Percentiles rank a stretch among this genome's conserved stretches.
These are phyloP conservation scores for Scolopax rusticola DNA, from an alignment of 2,797 vertebrate genomes.

Conservation along the genomic window DNA sequence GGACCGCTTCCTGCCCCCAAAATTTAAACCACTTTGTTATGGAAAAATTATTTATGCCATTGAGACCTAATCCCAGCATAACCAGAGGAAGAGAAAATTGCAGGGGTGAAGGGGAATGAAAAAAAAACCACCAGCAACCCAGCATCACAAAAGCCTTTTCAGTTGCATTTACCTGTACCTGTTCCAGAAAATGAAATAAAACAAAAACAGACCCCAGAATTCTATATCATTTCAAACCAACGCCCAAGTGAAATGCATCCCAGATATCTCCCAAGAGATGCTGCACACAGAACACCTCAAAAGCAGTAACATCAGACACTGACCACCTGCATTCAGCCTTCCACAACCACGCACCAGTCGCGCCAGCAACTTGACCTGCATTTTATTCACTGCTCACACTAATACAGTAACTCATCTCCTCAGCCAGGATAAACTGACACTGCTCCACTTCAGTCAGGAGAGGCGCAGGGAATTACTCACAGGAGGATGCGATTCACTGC, in stretches of 20 bases:
- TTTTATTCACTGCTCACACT: neutral
- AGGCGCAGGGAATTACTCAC: neutral
- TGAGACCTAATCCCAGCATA: neutral
- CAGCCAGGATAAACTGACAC: neutral
- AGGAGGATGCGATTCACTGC: neutral
- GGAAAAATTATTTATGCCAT: neutral
- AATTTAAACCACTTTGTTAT: neutral
- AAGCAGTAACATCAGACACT: neutral
- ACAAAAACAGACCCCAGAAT: neutral
- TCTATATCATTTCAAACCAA: neutral
- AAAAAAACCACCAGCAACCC: neutral
- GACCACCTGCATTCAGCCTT: neutral
- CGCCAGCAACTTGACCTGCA: neutral
- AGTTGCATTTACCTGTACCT: neutral
- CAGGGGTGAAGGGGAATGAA: accelerated
- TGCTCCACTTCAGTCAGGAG: neutral
- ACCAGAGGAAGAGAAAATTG: neutral
- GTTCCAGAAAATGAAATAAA: neutral
- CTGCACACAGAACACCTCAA: neutral
- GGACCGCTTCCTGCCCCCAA: neutral
- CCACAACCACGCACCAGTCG: no score
- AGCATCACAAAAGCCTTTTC: neutral
- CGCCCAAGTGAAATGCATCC: neutral
- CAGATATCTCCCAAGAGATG: neutral
- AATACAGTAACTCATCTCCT: neutral